phyloP scores from a whole-genome alignment of 2,888 invertebrate genomes.

The Abrostola tripartita region DNA sequence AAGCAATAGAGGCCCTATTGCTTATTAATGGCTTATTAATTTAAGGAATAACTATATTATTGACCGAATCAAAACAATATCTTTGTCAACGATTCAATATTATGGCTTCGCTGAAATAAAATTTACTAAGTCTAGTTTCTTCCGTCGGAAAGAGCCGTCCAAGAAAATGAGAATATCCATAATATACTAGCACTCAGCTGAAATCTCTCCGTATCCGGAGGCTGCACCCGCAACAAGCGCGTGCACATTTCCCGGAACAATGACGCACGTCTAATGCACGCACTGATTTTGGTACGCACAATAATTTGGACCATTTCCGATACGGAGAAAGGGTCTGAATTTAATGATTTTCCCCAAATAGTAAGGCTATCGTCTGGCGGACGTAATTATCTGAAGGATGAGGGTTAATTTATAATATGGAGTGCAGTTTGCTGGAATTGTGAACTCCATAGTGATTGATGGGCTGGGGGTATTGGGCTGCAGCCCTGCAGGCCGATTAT shows the following conservation, averaged over 20 bases:
- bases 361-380: not conserved
- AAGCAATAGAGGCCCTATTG: not conserved
- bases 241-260: constrained; percentile 42
- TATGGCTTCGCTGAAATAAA: no score
- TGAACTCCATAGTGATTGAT: constrained; percentile 24
- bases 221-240: not conserved
- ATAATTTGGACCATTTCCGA: constrained; percentile 25
- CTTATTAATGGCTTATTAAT: not conserved
- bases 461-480: constrained; percentile 9
- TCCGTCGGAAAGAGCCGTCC: no score
- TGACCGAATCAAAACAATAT: no score
- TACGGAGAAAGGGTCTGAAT: constrained; percentile 48
- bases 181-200: constrained; percentile 18
- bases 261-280: constrained; percentile 37
- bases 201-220: not conserved
- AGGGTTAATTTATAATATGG: constrained; percentile 36
- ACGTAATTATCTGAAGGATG: constrained; percentile 15
- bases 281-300: constrained; percentile 12
- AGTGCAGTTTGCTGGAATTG: constrained; percentile 27
- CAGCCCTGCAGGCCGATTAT: not conserved
- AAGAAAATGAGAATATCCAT: constrained; percentile 9
- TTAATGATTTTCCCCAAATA: constrained; percentile 39
- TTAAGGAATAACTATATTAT: not conserved
- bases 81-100: no score
- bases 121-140: no score